Evolutionary conservation across 2,797 vertebrate species (phyloP).

Genomic region (Xenops minutus): DNA sequence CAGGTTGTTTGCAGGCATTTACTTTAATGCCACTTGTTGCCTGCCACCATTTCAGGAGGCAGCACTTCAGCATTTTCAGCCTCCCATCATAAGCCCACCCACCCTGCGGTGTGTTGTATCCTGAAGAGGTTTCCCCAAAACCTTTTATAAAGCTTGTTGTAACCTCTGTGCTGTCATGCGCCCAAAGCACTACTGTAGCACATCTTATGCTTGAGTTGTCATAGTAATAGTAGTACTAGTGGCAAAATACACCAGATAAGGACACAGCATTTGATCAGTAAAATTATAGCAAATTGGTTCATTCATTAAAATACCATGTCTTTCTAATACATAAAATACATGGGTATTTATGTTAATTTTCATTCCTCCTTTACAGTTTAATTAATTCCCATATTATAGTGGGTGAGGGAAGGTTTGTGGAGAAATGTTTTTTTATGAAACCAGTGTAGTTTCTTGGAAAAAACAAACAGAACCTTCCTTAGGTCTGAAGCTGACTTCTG

Average conservation of each 20-base stretch:
- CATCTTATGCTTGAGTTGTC: background rate
- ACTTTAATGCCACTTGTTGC: background rate
- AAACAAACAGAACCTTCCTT: background rate
- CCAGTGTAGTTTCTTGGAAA: background rate
- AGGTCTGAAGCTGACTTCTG: background rate
- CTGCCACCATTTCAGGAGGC: background rate
- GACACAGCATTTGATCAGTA: background rate
- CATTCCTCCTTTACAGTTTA: background rate
- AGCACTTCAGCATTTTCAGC: background rate
- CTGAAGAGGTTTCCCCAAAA: background rate
- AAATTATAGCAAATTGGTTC: background rate
- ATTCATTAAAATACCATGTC: background rate
- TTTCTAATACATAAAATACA: background rate
- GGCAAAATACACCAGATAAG: background rate
- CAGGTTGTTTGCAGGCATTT: constrained; percentile 36
- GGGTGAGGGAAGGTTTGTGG: background rate
- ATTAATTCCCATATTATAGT: background rate
- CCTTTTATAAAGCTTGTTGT: background rate
- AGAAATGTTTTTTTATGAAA: background rate
- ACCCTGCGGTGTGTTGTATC: rapidly evolving
- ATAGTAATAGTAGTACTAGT: background rate
- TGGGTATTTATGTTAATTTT: background rate
- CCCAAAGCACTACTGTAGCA: background rate
- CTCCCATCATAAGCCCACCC: background rate
- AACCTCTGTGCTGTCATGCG: background rate